Conservation (phyloP, 2,888 invertebrate genomes). For the Fragum sueziense region DNA sequence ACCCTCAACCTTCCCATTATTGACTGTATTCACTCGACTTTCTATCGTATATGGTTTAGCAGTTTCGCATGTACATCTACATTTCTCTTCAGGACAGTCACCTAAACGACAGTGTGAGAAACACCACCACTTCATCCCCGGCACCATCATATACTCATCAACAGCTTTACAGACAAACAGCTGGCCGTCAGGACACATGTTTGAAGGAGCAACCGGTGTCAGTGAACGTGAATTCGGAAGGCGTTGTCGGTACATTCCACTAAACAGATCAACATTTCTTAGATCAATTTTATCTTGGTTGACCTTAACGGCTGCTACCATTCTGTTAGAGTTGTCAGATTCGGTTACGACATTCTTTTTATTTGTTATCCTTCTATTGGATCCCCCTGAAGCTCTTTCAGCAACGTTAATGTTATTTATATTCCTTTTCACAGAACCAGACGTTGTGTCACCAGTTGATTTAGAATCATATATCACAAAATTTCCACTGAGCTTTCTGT, state of each 20-base stretch:
- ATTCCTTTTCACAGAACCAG: too few species aligned
- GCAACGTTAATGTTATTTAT: neutral
- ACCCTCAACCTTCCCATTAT: neutral
- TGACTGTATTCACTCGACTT: neutral
- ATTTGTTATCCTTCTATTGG: too few species aligned
- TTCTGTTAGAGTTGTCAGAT: too few species aligned
- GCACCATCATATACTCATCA: conserved; percentile 33
- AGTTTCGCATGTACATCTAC: conserved; percentile 34
- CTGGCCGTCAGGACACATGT: conserved; percentile 17
- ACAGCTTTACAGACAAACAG: conserved; percentile 38
- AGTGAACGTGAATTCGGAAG: neutral
- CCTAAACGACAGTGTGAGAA: conserved; percentile 47
- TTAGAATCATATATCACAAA: too few species aligned
- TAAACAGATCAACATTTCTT: neutral
- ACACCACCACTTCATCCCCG: conserved; percentile 57
- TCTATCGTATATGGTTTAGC: neutral
- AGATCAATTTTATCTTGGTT: neutral
- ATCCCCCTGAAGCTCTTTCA: too few species aligned
- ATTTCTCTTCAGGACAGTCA: conserved; percentile 41
- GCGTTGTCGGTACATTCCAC: neutral
- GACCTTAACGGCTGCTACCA: too few species aligned
- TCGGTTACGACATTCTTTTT: too few species aligned
- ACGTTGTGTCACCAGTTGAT: too few species aligned
- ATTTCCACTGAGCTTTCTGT: too few species aligned
- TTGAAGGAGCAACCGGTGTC: neutral